Base-by-base conservation (phyloP, 2,888 invertebrate species). In the Cinara cedri region DNA sequence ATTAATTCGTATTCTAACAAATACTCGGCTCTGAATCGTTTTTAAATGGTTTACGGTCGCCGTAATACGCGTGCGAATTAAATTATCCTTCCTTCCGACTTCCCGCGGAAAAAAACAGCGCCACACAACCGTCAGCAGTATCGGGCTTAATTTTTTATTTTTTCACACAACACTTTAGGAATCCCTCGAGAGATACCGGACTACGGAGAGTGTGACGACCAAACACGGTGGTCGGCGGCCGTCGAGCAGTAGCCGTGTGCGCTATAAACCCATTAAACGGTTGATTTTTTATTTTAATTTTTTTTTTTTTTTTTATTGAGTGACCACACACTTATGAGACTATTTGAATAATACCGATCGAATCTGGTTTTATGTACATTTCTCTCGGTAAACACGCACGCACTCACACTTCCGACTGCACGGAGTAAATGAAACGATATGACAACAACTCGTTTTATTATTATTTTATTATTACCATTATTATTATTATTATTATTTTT, bases 211-310 rank as follows among this genome's bases (percentile, higher is more conserved):
- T 3, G 60, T 34, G 57, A 21, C 24, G 26, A 49, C 10, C 72
- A 60, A 62, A 63, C 51, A 51, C 62, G 46, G 72, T 26, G 74
- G 74, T 63, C 34, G 63, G 74, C 62, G 42, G 63, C n/a, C 26
- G 49, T 54, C 54, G 24, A 49, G n/a, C 42, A 13, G 63, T 65
- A 65, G 60, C 63, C 13, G 71, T 9, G 1, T 0, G 13, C 14
- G 70, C 34, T 42, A 19, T 74, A 74, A n/a, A 63, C 51, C 54
- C 74, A 62, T 75, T 75, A 75, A 75, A 65, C 74, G n/a, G 54
- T 54, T 72, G 60, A 72, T 44, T 65, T 54, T n/a, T n/a, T n/a
- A n/a, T n/a, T n/a, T n/a, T n/a, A n/a, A n/a, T n/a, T n/a, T n/a
- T 42, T 51, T 72, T 71, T 46, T 49, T 51, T 42, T 26, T 42